Base-by-base conservation (phyloP, 2,797 vertebrate species). In the Margarornis squamiger region DNA sequence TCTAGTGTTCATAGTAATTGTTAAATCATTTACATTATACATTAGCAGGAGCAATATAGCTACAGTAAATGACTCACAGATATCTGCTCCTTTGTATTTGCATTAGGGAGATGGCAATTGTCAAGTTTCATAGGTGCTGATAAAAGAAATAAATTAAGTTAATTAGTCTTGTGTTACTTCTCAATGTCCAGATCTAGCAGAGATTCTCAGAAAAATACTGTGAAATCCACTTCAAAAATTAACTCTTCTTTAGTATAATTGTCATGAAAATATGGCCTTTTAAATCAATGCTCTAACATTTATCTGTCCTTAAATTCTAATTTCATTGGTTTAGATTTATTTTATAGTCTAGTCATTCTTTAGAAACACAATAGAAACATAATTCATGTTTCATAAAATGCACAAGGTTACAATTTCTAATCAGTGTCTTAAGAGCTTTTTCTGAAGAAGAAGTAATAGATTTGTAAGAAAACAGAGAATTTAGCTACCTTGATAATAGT, bases 21-120 rank as follows among this genome's bases (percentile, higher is more conserved):
- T 91, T 96, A 78, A 79, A 90, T 97, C 91, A 94, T 96, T 93
- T 96, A 91, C 88, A 92, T 76, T 51, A 34, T 48, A 38, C 85
- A 79, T 95, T 95, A 96, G 63, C 71, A 86, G 66, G 34, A 93
- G 26, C 79, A 83, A 57, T 93, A 95, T 30, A 92, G 63, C 67
- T 92, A 19, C 20, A 62, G 66, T 77, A 91, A 92, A 90, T 61
- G 88, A 63, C 72, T 79, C 38, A 7, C 75, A 66, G 39, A 24
- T 68, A 77, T 71, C 84, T 77, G 15, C 59, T 94, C 20, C 46
- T 86, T 68, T 61, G 9, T 84, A 51, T 94, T 93, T 95, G 68
- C 63, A 87, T 45, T 68, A 32, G 41, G 84, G 57, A 82, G 51
- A 67, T 77, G 70, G 76, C 51, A 90, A 91, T 70, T 79, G 72